phyloP scores from a whole-genome alignment of 2,113 vertebrate genomes.

The pig (Sus scrofa) region DNA sequence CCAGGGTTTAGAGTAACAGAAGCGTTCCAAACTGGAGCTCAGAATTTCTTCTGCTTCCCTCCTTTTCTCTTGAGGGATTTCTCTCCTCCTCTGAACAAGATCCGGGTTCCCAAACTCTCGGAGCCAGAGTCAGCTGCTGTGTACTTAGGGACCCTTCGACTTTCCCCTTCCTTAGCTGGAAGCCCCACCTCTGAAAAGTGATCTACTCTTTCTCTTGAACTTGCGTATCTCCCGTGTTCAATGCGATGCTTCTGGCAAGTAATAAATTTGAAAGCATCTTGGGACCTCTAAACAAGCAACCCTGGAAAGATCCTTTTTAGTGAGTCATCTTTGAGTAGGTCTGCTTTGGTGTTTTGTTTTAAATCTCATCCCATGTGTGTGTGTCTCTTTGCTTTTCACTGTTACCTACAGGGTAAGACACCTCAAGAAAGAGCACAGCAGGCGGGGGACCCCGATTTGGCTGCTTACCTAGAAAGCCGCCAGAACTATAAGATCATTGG shows the following conservation, averaged over 20 bases:
- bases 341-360: not conserved
- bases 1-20: not conserved
- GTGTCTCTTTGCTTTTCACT: slow-evolving; percentile 59
- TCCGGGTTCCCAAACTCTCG: not conserved
- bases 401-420: slow-evolving; percentile 92
- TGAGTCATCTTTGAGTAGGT: not conserved
- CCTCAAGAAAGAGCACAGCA: slow-evolving; percentile 94
- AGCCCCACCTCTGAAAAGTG: not conserved
- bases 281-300: not conserved
- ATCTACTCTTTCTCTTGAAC: not conserved
- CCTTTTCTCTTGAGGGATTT: not conserved
- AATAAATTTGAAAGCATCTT: not conserved
- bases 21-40: not conserved
- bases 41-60: not conserved
- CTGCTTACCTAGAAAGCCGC: slow-evolving; percentile 91
- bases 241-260: no score
- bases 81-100: not conserved
- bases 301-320: not conserved
- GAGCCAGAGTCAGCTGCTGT: not conserved
- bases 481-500: slow-evolving; percentile 88
- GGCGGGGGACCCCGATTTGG: slow-evolving; percentile 93
- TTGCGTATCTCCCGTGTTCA: not conserved
- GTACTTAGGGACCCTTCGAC: not conserved
- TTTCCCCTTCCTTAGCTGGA: not conserved
- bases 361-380: not conserved